Base-by-base conservation (phyloP, 2,797 vertebrate genomes). In the Acipenser oxyrinchus region DNA sequence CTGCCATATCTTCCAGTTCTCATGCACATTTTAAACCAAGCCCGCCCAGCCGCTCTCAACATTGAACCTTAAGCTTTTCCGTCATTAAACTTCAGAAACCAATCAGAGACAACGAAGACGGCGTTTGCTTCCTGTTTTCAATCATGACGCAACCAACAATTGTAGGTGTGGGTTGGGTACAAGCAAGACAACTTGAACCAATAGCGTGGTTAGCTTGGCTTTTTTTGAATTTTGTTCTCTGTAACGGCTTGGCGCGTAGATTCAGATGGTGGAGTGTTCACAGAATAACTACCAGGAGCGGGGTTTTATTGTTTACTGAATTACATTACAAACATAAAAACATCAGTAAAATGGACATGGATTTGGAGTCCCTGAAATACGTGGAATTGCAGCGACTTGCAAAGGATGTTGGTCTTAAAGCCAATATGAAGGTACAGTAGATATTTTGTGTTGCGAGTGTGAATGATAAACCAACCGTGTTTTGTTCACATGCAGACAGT, bases 401-500 rank as follows among this genome's bases (percentile, higher is more conserved):
- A 0, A 98, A 97, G 74, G 72, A 83, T 0, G 79, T 84, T 8
- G 94, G 95, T 0, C 79, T 98, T 2, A 94, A 86, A 72, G 92
- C 91, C 0, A 98, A 95, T 64, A 74, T 92, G 60, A 94, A 93
- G 93, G 95, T 95, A 84, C 6, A 83, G n/a, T 9, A n/a, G 6
- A 53, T 12, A 53, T 53, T 53, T 37, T 4, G 37, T 37, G 37
- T 37, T 37, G 5, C 37, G 37, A 37, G 37, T 37, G 1, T 37
- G 37, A 37, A 37, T 37, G 37, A 37, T 37, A 37, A 37, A 37
- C 37, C 37, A 37, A 5, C 4, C 37, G 37, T 37, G 3, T 37
- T 37, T 5, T 37, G 37, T 37, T 37, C 37, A 37, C 37, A 37
- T 37, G 37, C 3, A 37, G 3, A 37, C 37, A 37, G 37, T 37